A percentile compares a stretch with the other conserved stretches of the same genome.
Conservation (phyloP, 2,888 invertebrate genomes). For the Acanthoscelides obtectus region DNA sequence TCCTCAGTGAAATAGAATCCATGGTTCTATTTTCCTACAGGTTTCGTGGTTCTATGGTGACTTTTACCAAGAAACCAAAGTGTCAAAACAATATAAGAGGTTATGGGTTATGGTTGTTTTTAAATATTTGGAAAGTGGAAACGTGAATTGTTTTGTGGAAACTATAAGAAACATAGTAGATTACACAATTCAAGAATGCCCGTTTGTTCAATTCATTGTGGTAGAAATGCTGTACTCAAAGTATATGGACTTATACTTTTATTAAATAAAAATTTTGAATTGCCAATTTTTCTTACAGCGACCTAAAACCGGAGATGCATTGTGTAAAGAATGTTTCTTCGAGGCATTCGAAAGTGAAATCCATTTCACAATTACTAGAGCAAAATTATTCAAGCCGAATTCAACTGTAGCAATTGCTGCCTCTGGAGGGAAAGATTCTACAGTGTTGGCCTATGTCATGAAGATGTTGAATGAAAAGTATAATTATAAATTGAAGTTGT, state of each 20-base stretch:
- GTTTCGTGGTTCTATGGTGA: too few relatives aligned
- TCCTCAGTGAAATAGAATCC: too few relatives aligned
- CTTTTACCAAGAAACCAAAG: too few relatives aligned
- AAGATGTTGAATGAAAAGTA: conserved; percentile 88
- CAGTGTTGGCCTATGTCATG: conserved; percentile 90
- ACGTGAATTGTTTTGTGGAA: too few relatives aligned
- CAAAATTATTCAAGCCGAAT: conserved; percentile 75
- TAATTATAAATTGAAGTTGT: conserved; percentile 83
- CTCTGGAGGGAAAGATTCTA: conserved; percentile 94
- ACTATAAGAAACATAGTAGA: background rate
- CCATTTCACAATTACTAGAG: conserved; percentile 82
- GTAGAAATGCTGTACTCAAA: conserved; percentile 70
- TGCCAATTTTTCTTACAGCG: conserved; percentile 58
- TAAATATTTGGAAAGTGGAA: too few relatives aligned
- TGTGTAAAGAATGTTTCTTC: conserved; percentile 94
- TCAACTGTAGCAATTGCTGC: conserved; percentile 91
- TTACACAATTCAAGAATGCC: conserved; percentile 54
- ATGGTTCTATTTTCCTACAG: too few relatives aligned
- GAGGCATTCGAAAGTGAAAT: conserved; percentile 92
- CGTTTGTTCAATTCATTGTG: conserved; percentile 66
- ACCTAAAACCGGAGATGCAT: conserved; percentile 84
- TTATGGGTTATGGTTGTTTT: too few relatives aligned
- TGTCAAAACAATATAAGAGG: too few relatives aligned
- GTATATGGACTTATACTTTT: conserved; percentile 44
- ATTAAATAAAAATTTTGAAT: background rate